phyloP scores from a whole-genome alignment of 2,113 vertebrate species.

The Callithrix jacchus region DNA sequence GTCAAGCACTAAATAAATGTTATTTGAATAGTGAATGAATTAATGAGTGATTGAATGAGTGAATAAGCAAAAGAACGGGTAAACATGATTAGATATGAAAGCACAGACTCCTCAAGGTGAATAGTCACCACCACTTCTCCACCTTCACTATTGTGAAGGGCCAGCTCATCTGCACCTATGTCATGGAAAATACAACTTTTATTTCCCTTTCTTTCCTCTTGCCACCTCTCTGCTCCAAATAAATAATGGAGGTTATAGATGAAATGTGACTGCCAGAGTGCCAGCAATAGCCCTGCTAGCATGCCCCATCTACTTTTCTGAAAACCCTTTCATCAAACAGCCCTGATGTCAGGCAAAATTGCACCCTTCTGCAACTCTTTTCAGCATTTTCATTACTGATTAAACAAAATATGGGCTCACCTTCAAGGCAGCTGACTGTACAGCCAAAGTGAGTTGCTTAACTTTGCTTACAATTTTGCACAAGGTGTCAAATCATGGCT shows the following conservation, averaged over 20 bases:
- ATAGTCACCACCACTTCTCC: background rate
- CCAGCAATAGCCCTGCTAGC: background rate
- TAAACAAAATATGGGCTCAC: background rate
- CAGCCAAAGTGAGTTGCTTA: slow-evolving; percentile 65
- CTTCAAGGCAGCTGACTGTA: slow-evolving; percentile 50
- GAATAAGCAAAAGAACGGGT: background rate
- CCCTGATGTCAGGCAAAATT: background rate
- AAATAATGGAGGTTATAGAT: background rate
- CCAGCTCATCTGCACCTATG: background rate
- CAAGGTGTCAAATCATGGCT: background rate
- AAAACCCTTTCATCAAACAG: background rate
- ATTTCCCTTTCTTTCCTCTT: background rate
- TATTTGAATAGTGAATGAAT: background rate
- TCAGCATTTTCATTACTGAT: slow-evolving; percentile 56
- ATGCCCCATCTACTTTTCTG: background rate
- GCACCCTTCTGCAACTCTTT: background rate
- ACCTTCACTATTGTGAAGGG: background rate
- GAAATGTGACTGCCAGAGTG: background rate
- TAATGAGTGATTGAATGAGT: background rate
- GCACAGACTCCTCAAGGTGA: background rate
- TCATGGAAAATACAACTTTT: background rate
- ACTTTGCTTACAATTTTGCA: slow-evolving; percentile 27
- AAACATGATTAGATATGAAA: background rate
- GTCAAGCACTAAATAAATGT: background rate
- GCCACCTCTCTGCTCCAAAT: background rate